Base-by-base conservation (phyloP, 2,888 invertebrate genomes). In the Cistogaster globosa region DNA sequence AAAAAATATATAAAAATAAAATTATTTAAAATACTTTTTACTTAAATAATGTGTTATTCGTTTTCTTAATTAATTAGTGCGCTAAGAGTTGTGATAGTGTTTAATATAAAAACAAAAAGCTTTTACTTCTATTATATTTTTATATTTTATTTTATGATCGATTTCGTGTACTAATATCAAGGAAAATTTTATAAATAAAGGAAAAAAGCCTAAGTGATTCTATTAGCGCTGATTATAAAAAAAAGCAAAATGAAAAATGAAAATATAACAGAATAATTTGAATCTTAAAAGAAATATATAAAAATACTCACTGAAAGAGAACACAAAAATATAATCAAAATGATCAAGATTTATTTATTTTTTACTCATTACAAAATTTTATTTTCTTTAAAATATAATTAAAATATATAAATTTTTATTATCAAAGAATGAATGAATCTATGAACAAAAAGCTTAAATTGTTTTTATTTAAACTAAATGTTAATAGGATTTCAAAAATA, bases 231-330 rank as follows among this genome's bases (percentile, higher is more conserved):
- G 22, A 65, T 32, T 71, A 51, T 32, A 26, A 55, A 53, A 74
- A 74, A 32, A 32, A 32, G 32, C 32, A 65, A 45, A 18, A 68
- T 76, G 76, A 72, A 72, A 51, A 60, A 68, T 76, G 60, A 79
- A 62, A 26, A 58, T 63, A 55, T 75, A 67, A 74, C 67, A 77
- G 53, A 75, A 60, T 72, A 18, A 84, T 77, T 68, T 72, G 20
- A 63, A 75, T 58, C 36, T 42, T 32, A 58, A 42, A 71, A 26
- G 58, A 8, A 57, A 67, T 51, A 6, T 42, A 8, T 38, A 55
- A 77, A 77, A 81, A 65, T 14, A 42, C 22, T n/a, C 12, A 68
- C 38, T 58, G 58, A 74, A 79, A 71, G 60, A 38, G 58, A 76
- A 79, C 38, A 79, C 38, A 79, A 74, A 57, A 75, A n/a, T 18